A percentile compares a stretch with the other conserved stretches of the same genome.
These are phyloP conservation scores for Schizotus pectinicornis DNA, from an alignment of 2,888 invertebrate genomes.

Conservation along the genomic window DNA sequence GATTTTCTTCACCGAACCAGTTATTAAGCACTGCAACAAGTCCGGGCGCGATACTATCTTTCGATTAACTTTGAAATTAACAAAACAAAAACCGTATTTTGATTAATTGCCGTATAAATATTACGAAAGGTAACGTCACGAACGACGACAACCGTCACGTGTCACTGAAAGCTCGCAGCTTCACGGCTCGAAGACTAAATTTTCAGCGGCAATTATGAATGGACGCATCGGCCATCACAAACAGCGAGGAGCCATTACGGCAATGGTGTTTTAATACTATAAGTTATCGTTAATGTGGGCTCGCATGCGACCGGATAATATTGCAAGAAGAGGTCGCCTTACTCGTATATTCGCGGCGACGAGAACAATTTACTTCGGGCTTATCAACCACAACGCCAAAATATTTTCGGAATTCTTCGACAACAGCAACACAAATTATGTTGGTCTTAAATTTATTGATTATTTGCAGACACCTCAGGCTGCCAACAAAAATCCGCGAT, in stretches of 20 bases:
- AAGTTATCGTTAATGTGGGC: slow-evolving; percentile 56
- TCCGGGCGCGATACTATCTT: slow-evolving; percentile 26
- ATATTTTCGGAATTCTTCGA: background rate
- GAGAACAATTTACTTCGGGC: background rate
- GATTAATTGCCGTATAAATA: slow-evolving; percentile 37
- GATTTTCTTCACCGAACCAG: no score
- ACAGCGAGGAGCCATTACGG: slow-evolving; percentile 55
- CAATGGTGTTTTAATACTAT: slow-evolving; percentile 56
- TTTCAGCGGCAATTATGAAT: slow-evolving; percentile 47
- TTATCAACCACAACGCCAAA: slow-evolving; percentile 17
- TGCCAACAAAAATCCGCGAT: no score
- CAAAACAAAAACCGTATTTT: slow-evolving; percentile 33
- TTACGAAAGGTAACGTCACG: slow-evolving; percentile 25
- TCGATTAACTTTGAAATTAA: slow-evolving; percentile 35
- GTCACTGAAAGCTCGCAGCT: background rate
- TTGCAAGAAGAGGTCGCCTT: no score
- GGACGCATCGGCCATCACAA: slow-evolving; percentile 49
- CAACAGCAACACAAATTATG: no score
- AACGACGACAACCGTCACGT: slow-evolving; percentile 4
- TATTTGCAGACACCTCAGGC: no score
- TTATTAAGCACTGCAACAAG: no score
- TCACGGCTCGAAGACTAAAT: background rate
- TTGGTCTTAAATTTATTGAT: no score
- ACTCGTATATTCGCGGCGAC: slow-evolving; percentile 11
- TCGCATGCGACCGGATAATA: slow-evolving; percentile 52